Conservation (phyloP, 2,797 vertebrate genomes). For the Sebastes oblongus region DNA sequence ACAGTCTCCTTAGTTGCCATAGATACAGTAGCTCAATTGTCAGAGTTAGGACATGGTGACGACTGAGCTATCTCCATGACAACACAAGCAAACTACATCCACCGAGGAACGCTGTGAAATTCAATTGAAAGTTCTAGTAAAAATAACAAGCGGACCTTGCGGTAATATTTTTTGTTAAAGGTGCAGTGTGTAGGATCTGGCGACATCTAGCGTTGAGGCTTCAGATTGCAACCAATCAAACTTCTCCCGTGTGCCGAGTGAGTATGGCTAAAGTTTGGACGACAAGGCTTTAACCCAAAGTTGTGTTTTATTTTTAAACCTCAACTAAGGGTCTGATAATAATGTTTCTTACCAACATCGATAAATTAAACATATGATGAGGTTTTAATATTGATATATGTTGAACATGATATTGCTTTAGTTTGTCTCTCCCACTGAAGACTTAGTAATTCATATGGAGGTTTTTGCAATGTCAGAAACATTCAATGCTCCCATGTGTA, state of each 20-base stretch:
- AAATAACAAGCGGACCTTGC: not conserved
- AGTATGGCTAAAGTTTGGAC: too few species aligned
- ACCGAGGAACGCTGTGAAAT: not conserved
- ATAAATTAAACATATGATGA: constrained; percentile 6
- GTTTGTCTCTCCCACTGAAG: constrained; percentile 4
- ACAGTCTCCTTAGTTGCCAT: not conserved
- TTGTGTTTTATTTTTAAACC: not conserved
- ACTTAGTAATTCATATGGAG: constrained; percentile 6
- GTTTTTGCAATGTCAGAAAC: constrained; percentile 36
- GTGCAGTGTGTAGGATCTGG: too few species aligned
- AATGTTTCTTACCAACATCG: not conserved
- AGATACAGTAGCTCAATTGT: not conserved
- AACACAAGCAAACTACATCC: not conserved
- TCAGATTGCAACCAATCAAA: too few species aligned
- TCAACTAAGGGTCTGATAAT: not conserved
- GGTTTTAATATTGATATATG: constrained; percentile 3
- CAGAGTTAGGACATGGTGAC: not conserved
- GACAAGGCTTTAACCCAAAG: not conserved
- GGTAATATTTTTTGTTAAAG: not conserved
- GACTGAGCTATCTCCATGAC: not conserved
- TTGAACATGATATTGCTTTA: constrained; percentile 18
- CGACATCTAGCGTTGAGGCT: too few species aligned
- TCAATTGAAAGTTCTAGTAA: not conserved
- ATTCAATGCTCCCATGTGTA: constrained; percentile 12
- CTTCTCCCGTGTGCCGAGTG: too few species aligned